These are phyloP conservation scores for Coptodon bakossiorum DNA, from an alignment of 2,113 vertebrate genomes.

Conservation along the genomic window DNA sequence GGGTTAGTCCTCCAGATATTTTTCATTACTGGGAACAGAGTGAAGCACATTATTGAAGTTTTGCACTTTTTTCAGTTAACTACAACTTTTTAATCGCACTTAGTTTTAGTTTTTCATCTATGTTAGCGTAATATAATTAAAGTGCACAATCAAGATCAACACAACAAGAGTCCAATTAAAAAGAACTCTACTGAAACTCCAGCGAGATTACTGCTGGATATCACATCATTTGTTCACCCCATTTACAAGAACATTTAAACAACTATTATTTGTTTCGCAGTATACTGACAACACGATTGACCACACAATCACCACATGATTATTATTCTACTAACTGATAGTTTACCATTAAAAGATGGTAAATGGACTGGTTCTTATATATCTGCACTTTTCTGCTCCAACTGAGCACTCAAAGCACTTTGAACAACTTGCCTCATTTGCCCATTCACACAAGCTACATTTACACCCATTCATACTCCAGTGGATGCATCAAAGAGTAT, in stretches of 20 bases:
- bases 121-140: neutral
- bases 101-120: neutral
- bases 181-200: rapidly evolving
- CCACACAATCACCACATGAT: neutral
- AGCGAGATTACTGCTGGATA: neutral
- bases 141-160: neutral
- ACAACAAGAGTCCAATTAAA: neutral
- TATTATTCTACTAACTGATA: neutral
- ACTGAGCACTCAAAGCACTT: neutral
- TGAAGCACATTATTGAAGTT: neutral
- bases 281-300: neutral
- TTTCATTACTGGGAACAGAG: neutral
- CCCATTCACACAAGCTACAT: neutral
- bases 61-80: neutral
- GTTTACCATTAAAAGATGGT: neutral
- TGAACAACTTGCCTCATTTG: neutral
- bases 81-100: neutral
- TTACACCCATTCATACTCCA: neutral
- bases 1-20: constrained; percentile 75
- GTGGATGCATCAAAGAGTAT: neutral
- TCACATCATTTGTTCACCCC: neutral
- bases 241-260: neutral
- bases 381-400: neutral
- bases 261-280: neutral
- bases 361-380: neutral